Percentiles rank a stretch among this genome's conserved stretches.
Evolutionary conservation across 2,888 invertebrate genomes (phyloP).

Genomic region (Lepidocyrtoides sp.): DNA sequence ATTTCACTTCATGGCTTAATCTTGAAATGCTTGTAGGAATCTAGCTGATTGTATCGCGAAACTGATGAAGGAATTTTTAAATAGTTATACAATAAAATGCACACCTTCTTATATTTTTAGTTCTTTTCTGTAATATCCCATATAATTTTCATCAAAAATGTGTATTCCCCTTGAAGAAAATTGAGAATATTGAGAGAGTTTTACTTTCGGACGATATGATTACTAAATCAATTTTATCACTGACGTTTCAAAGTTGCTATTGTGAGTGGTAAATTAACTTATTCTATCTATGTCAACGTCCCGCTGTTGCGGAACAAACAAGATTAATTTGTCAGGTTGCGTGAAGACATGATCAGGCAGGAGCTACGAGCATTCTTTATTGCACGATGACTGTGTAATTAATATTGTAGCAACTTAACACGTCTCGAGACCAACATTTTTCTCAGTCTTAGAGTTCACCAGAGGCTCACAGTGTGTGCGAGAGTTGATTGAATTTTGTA

Average conservation of each 20-base stretch:
- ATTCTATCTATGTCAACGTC: constrained; percentile 72
- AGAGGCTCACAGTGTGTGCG: constrained; percentile 57
- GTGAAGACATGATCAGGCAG: not conserved
- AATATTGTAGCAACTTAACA: constrained; percentile 66
- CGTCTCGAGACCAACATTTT: constrained; percentile 53
- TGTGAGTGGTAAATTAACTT: constrained; percentile 59
- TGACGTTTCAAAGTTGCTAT: too few species aligned
- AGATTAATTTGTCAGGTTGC: constrained; percentile 74
- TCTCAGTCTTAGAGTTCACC: constrained; percentile 68
- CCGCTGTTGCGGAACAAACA: constrained; percentile 62
- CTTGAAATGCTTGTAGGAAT: not conserved
- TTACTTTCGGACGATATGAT: constrained; percentile 4
- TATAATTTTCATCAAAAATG: too few species aligned
- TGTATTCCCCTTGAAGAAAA: too few species aligned
- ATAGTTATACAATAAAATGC: too few species aligned
- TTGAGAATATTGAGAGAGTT: too few species aligned
- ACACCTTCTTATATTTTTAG: not conserved
- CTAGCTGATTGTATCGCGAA: too few species aligned
- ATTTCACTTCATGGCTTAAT: not conserved
- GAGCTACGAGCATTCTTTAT: constrained; percentile 35
- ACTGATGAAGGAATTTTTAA: too few species aligned
- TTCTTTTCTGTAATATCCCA: not conserved
- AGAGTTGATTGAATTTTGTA: constrained; percentile 64
- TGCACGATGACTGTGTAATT: constrained; percentile 62
- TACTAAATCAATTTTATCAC: constrained; percentile 55